Base-by-base conservation (phyloP, 37 sponge, comb jelly and placozoan genomes). In the Oopsacas minuta region DNA sequence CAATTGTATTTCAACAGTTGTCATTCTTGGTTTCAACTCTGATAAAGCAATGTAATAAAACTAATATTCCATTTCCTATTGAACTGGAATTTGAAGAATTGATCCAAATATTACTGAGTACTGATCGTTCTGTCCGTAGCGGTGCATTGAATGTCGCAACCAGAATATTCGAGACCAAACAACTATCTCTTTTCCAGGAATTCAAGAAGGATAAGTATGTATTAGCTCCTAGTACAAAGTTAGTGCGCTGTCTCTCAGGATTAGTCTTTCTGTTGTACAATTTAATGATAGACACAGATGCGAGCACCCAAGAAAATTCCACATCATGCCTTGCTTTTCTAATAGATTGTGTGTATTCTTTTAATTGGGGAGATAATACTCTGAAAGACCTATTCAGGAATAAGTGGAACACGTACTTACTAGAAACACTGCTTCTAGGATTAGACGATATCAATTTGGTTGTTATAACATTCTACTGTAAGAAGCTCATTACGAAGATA, bases 201-300 rank as follows among this genome's bases (percentile, higher is more conserved):
- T 61, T 61, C 30, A 10, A 61, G 22, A 61, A 3, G 30, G 75
- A 61, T 7, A 61, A 61, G 75, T 61, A 32, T 12, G 7, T 3
- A n/a, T 3, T 61, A 25, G 75, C 30, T 10, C 75, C 75, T 3
- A 61, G 75, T 61, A 61, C 3, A n/a, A 61, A 61, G 30, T n/a
- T 61, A 61, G 5, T 61, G 20, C 28, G 28, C 32, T 32, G 75
- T 10, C 75, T 61, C 28, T 61, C 28, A 7, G 30, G 75, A 32
- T 61, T 61, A 61, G 75, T 61, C 28, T 61, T 61, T 61, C 75
- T 61, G 75, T 34, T 61, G 1, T 61, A 61, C 30, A 61, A 61
- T n/a, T 61, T 61, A 61, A 61, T 61, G 75, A 34, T 61, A 61
- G 75, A 61, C 75, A n/a, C 75, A 61, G 75, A 61, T 61, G 75